A percentile compares a stretch with the other conserved stretches of the same genome.
Evolutionary conservation across 1,140 invertebrate genomes (phyloP).

Genomic region (Micrasema longulum): DNA sequence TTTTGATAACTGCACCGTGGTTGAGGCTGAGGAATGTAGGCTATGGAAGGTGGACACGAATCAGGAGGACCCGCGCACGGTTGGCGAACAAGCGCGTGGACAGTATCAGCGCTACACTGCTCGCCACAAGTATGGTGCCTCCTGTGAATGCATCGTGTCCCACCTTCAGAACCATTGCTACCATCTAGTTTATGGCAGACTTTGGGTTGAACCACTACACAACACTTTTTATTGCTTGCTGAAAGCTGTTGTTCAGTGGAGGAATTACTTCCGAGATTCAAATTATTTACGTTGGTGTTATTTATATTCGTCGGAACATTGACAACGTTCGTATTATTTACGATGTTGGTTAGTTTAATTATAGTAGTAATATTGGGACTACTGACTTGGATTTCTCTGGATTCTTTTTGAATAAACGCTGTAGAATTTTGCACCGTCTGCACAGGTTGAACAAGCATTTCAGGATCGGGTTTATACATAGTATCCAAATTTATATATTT

Average conservation of each 20-base stretch:
- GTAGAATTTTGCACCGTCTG: too few species aligned
- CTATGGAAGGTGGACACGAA: constrained; percentile 38
- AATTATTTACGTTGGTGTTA: constrained; percentile 53
- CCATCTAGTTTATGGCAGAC: constrained; percentile 35
- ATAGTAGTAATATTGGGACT: constrained; percentile 51
- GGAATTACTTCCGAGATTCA: constrained; percentile 43
- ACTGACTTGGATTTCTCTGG: background rate
- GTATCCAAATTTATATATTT: too few species aligned
- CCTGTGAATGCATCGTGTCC: constrained; percentile 42
- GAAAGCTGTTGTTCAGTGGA: background rate
- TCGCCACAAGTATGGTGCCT: constrained; percentile 49
- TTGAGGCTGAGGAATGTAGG: constrained; percentile 50
- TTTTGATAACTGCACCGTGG: constrained; percentile 42
- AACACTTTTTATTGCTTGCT: constrained; percentile 39
- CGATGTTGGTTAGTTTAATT: constrained; percentile 51
- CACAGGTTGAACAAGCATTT: too few species aligned
- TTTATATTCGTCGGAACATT: constrained; percentile 51
- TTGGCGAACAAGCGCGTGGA: constrained; percentile 51
- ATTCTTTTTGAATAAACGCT: constrained; percentile 2
- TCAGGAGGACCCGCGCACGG: constrained; percentile 35
- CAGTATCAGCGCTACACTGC: constrained; percentile 40
- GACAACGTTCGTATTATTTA: constrained; percentile 52
- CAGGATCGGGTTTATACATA: too few species aligned
- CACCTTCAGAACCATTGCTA: constrained; percentile 9
- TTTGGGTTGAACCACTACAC: constrained; percentile 51